Evolutionary conservation across 2,797 vertebrate species (phyloP).

Genomic region (Monodelphis domestica): DNA sequence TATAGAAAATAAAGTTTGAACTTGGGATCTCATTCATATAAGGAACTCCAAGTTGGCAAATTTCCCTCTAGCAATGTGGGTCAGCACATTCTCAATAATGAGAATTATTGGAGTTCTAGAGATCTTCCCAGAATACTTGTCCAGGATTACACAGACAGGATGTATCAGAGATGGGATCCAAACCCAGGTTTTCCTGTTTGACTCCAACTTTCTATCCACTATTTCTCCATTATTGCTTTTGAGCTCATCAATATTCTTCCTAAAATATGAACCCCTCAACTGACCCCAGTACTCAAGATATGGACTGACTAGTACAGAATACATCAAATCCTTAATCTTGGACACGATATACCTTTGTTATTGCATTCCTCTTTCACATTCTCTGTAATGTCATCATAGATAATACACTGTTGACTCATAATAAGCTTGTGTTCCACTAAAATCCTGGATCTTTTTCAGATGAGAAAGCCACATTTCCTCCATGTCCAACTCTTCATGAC

Average conservation of each 20-base stretch:
- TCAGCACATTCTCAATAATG: background rate
- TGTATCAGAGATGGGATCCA: background rate
- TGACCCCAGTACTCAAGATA: background rate
- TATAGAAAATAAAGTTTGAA: background rate
- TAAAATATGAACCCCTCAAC: background rate
- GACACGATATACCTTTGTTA: background rate
- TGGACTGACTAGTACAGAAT: background rate
- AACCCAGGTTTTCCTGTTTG: too few relatives aligned
- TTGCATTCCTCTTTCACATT: background rate
- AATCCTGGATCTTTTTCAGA: background rate
- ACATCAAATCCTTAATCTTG: background rate
- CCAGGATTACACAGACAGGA: background rate
- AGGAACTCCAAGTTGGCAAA: background rate
- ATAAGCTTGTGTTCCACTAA: background rate
- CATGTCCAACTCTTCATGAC: too few relatives aligned
- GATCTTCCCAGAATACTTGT: background rate
- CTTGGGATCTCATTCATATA: background rate
- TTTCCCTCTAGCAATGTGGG: background rate
- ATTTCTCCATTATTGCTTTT: background rate
- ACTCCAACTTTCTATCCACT: background rate
- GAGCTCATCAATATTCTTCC: background rate
- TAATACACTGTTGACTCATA: background rate
- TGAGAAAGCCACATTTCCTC: background rate
- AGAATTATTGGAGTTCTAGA: background rate
- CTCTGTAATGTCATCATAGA: background rate